phyloP scores from a whole-genome alignment of 2,888 invertebrate genomes.

The Serripes groenlandicus region DNA sequence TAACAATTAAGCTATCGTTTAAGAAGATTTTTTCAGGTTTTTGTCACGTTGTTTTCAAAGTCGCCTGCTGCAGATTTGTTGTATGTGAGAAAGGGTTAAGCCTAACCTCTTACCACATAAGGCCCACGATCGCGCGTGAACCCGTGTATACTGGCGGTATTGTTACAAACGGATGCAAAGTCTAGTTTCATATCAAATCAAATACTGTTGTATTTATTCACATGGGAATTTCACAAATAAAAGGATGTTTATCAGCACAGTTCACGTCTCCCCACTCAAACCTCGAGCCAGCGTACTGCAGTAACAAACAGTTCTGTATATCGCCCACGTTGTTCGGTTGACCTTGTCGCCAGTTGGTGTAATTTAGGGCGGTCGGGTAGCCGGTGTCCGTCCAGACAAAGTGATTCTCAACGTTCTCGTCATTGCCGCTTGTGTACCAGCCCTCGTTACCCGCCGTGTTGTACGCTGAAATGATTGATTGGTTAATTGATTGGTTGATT shows the following conservation, averaged over 20 bases:
- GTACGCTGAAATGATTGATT: slow-evolving; percentile 59
- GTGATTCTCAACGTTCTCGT: slow-evolving; percentile 61
- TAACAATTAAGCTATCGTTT: too few species aligned
- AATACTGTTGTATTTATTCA: too few species aligned
- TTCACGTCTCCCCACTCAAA: slow-evolving; percentile 77
- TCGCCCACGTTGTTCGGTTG: slow-evolving; percentile 78
- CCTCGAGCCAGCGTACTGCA: slow-evolving; percentile 70
- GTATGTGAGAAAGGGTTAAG: too few species aligned
- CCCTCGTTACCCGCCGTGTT: slow-evolving; percentile 64
- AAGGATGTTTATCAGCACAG: slow-evolving; percentile 72
- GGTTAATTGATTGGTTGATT: too few species aligned
- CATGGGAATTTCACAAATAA: slow-evolving; percentile 72
- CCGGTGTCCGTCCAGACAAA: slow-evolving; percentile 75
- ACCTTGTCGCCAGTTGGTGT: slow-evolving; percentile 72
- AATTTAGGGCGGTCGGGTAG: slow-evolving; percentile 54
- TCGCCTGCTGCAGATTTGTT: too few species aligned
- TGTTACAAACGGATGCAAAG: too few species aligned
- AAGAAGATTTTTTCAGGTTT: too few species aligned
- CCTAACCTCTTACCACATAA: too few species aligned
- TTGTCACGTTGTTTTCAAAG: too few species aligned
- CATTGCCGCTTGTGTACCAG: slow-evolving; percentile 72
- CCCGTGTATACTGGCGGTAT: too few species aligned
- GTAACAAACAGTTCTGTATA: slow-evolving; percentile 74
- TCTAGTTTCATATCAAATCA: too few species aligned
- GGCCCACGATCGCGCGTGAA: too few species aligned